Conservation (phyloP, 2,888 invertebrate species). For the Tuberolachnus salignus region DNA sequence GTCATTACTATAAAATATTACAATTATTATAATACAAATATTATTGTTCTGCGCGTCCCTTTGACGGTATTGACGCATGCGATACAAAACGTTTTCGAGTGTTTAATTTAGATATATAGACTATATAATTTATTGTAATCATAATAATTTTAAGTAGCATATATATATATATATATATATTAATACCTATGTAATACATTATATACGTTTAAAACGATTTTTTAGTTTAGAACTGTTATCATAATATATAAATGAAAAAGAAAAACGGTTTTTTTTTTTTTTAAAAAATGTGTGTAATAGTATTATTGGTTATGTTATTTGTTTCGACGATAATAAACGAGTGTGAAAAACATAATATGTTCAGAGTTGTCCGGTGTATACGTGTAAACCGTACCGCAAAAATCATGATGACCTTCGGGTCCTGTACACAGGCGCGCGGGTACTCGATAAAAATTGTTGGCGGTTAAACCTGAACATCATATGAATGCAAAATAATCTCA, state of each 20-base stretch:
- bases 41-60: neutral
- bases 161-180: neutral
- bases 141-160: conserved; percentile 37
- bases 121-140: neutral
- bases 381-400: neutral
- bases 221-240: conserved; percentile 47
- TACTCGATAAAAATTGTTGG: too few species aligned
- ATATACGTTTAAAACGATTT: conserved; percentile 24
- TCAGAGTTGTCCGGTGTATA: neutral
- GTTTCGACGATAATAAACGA: conserved; percentile 34
- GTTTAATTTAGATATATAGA: conserved; percentile 19
- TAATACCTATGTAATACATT: neutral
- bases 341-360: conserved; percentile 19
- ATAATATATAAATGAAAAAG: neutral
- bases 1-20: conserved; percentile 31
- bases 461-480: too few species aligned
- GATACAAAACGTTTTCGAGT: conserved; percentile 29
- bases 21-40: conserved; percentile 13
- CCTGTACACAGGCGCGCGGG: too few species aligned
- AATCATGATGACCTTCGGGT: too few species aligned
- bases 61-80: conserved; percentile 15
- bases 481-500: too few species aligned
- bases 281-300: conserved; percentile 15
- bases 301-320: conserved; percentile 29
- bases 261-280: conserved; percentile 16